Conservation (phyloP, 2,888 invertebrate species). For the Nymphalis urticae region DNA sequence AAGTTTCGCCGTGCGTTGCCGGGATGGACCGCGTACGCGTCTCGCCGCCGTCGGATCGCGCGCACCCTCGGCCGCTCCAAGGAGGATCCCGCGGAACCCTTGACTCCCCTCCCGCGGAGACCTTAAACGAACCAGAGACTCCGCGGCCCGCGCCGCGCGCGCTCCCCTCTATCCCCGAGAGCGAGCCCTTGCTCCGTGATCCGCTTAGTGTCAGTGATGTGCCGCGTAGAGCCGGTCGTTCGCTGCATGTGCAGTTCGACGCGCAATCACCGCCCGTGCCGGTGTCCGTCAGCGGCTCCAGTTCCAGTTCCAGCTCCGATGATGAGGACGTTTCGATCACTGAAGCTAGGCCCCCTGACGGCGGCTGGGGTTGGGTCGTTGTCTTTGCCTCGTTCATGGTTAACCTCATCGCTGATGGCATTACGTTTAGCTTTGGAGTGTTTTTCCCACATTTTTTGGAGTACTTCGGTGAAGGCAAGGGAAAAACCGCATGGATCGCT, state of each 20-base stretch:
- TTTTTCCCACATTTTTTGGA: slow-evolving; percentile 92
- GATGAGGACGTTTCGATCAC: slow-evolving; percentile 84
- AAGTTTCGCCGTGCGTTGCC: slow-evolving; percentile 65
- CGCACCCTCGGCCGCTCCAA: slow-evolving; percentile 71
- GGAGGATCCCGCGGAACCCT: slow-evolving; percentile 73
- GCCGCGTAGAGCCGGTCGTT: slow-evolving; percentile 58
- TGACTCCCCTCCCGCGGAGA: slow-evolving; percentile 56
- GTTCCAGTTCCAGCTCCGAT: slow-evolving; percentile 78
- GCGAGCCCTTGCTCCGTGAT: slow-evolving; percentile 66
- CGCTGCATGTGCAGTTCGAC: slow-evolving; percentile 83
- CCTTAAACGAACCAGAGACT: slow-evolving; percentile 66
- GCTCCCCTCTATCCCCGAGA: slow-evolving; percentile 69
- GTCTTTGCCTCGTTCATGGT: slow-evolving; percentile 94
- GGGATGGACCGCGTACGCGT: slow-evolving; percentile 74
- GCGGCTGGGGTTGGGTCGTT: slow-evolving; percentile 96
- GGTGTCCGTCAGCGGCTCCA: slow-evolving; percentile 58
- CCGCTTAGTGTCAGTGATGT: slow-evolving; percentile 53
- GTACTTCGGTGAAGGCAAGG: slow-evolving; percentile 91
- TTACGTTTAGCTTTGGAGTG: slow-evolving; percentile 95
- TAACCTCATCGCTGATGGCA: slow-evolving; percentile 94
- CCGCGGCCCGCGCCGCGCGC: slow-evolving; percentile 64
- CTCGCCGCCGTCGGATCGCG: slow-evolving; percentile 68
- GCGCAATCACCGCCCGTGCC: slow-evolving; percentile 72
- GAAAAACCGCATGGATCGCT: slow-evolving; percentile 94
- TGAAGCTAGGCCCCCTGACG: slow-evolving; percentile 90